Evolutionary conservation across 2,797 vertebrate genomes (phyloP).

Genomic region (Siniperca undulata): DNA sequence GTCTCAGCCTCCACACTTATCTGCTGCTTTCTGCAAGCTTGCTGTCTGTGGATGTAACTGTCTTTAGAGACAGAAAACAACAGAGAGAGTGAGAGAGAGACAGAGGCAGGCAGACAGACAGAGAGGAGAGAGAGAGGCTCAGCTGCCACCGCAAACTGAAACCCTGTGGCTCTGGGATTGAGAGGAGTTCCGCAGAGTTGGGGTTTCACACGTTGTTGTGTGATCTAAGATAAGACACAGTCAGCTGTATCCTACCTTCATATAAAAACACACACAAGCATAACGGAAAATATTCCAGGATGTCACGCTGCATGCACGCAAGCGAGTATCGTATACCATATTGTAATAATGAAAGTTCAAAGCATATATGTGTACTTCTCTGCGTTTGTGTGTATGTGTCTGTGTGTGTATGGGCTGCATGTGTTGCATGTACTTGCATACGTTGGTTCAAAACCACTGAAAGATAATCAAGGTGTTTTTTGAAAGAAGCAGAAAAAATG

Average conservation of each 20-base stretch:
- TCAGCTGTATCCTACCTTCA: constrained; percentile 78
- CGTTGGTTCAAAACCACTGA: neutral
- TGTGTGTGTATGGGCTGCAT: neutral
- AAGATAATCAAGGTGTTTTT: constrained; percentile 4
- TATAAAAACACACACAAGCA: constrained; percentile 41
- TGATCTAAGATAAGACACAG: constrained; percentile 78
- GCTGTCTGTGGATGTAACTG: constrained; percentile 70
- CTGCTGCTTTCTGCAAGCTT: constrained; percentile 65
- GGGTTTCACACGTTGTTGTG: constrained; percentile 78
- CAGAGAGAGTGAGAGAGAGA: constrained; percentile 31
- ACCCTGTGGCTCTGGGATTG: constrained; percentile 78
- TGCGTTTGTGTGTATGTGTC: neutral
- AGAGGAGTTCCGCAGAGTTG: constrained; percentile 77
- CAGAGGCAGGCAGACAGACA: constrained; percentile 44
- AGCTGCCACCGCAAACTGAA: constrained; percentile 84
- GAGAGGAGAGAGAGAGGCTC: constrained; percentile 57
- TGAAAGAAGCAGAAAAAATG: neutral
- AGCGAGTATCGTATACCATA: neutral
- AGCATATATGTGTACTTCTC: neutral
- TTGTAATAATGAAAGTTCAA: constrained; percentile 55
- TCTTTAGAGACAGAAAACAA: constrained; percentile 60
- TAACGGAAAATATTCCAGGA: constrained; percentile 75
- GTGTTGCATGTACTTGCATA: neutral
- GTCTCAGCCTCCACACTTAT: constrained; percentile 77
- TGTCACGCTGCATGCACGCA: constrained; percentile 43